Percentiles rank a stretch among this genome's conserved stretches.
Conservation (phyloP, 2,888 invertebrate species). For the Spilosoma lubricipeda region DNA sequence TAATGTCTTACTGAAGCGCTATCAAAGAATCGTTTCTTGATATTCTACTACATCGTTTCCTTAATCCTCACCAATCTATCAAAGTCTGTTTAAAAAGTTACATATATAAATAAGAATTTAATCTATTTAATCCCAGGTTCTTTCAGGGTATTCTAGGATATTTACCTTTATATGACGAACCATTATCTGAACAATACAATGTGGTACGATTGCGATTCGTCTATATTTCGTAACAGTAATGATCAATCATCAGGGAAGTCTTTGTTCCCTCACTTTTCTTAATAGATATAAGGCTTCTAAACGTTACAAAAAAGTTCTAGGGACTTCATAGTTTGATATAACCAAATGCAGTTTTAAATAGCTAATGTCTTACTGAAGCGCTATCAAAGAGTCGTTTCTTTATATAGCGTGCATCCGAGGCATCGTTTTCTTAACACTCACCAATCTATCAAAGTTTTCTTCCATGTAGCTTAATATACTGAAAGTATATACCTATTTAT, state of each 20-base stretch:
- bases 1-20: no score
- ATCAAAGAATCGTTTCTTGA: no score
- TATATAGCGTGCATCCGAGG: conserved; percentile 8
- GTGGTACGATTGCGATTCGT: no score
- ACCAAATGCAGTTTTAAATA: neutral
- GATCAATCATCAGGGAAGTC: neutral
- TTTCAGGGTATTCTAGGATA: no score
- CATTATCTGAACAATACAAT: no score
- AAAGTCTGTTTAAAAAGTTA: no score
- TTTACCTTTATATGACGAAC: neutral
- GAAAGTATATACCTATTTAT: conserved; percentile 17
- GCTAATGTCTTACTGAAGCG: conserved; percentile 4
- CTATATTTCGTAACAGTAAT: no score
- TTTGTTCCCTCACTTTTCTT: neutral
- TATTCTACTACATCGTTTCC: no score
- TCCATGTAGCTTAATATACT: conserved; percentile 16
- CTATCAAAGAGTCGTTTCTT: conserved; percentile 5
- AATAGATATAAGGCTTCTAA: neutral
- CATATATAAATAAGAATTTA: neutral
- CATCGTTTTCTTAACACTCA: conserved; percentile 13
- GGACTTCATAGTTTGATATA: neutral
- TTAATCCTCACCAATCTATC: no score
- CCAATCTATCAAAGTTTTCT: conserved; percentile 17
- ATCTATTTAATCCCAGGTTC: neutral
- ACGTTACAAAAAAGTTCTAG: neutral